phyloP scores from a whole-genome alignment of 2,113 vertebrate species.

The Emydura subglobosa region DNA sequence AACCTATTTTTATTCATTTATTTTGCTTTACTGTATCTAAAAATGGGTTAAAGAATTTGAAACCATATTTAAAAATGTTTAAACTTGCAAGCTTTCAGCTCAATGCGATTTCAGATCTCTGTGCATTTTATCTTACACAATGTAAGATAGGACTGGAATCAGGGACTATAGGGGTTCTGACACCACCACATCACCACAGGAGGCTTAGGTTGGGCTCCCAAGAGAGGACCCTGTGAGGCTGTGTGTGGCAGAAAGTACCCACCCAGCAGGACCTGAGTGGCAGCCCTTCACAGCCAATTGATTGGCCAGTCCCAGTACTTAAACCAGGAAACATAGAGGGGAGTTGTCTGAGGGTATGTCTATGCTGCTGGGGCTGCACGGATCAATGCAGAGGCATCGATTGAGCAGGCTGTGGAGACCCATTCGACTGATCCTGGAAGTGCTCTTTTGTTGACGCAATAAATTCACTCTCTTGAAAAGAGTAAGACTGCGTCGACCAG shows the following conservation, averaged over 20 bases:
- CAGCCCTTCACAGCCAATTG: not conserved
- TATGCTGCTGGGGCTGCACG: too few relatives aligned
- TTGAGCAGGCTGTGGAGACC: too few relatives aligned
- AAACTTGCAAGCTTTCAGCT: not conserved
- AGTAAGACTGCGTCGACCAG: too few relatives aligned
- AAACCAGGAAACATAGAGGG: not conserved
- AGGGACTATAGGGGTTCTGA: not conserved
- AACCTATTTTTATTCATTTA: not conserved
- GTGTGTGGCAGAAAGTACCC: not conserved
- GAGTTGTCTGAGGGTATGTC: not conserved
- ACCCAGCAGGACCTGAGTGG: not conserved
- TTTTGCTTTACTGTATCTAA: not conserved
- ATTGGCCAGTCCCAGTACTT: not conserved
- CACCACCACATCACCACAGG: not conserved
- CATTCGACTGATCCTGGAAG: too few relatives aligned
- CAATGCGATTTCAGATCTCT: not conserved
- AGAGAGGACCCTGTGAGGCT: not conserved
- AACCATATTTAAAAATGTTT: not conserved
- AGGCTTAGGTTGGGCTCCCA: not conserved
- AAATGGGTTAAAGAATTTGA: not conserved
- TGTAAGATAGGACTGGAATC: not conserved
- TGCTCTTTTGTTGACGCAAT: too few relatives aligned
- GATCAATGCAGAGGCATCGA: too few relatives aligned
- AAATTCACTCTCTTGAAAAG: too few relatives aligned
- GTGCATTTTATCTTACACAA: not conserved